These are phyloP conservation scores for Schmidtea mediterranea DNA, from an alignment of 1,140 invertebrate species.

Conservation along the genomic window DNA sequence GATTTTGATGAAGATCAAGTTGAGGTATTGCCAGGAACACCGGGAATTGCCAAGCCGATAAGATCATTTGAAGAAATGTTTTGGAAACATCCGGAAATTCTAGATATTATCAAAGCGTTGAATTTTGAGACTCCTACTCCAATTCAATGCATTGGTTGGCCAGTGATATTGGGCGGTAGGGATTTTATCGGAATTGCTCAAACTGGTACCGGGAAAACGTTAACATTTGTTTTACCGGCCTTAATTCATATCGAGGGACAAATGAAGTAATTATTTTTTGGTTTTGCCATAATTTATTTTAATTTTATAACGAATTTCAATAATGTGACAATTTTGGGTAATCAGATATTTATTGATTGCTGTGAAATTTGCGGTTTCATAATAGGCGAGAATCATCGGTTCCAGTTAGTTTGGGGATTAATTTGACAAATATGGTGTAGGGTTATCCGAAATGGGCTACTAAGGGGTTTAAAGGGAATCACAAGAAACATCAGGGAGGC, in stretches of 20 bases:
- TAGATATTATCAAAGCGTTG: constrained; percentile 3
- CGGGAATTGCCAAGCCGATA: constrained; percentile 45
- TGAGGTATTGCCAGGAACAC: not conserved
- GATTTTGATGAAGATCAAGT: no score
- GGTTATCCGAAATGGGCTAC: no score
- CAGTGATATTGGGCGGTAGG: constrained; percentile 48
- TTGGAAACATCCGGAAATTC: constrained; percentile 31
- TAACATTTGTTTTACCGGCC: constrained; percentile 64
- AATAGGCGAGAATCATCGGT: no score
- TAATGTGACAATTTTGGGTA: no score
- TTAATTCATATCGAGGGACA: constrained; percentile 62
- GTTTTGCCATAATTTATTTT: no score
- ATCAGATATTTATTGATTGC: no score
- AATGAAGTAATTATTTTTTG: constrained; percentile 20
- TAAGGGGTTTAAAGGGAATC: no score
- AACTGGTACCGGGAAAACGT: constrained; percentile 50
- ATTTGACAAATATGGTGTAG: no score
- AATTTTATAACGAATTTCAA: no score
- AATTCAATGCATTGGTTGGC: constrained; percentile 47
- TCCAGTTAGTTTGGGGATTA: no score
- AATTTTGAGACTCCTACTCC: constrained; percentile 8
- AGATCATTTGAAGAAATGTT: constrained; percentile 51
- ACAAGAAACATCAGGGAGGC: no score
- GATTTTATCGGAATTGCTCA: constrained; percentile 71
- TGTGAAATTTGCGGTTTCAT: no score